These are phyloP conservation scores for Montifringilla adamsi DNA, from an alignment of 2,113 vertebrate genomes.

Conservation along the genomic window DNA sequence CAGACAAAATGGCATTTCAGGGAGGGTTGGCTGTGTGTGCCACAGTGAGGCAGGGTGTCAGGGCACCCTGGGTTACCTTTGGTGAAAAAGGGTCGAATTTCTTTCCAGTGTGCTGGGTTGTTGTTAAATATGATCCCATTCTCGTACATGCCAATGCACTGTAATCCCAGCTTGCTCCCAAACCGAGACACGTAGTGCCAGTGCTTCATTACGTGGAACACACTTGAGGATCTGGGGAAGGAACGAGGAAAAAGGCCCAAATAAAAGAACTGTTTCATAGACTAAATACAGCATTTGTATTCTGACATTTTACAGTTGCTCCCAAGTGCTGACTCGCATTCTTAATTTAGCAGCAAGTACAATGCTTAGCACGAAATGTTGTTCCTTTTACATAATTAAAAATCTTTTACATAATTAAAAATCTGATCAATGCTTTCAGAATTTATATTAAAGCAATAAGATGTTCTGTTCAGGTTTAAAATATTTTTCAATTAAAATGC, in stretches of 20 bases:
- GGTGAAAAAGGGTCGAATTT: constrained; percentile 82
- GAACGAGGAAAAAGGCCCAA: neutral
- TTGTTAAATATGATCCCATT: constrained; percentile 94
- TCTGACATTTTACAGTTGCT: neutral
- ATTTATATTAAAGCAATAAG: neutral
- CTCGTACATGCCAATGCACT: constrained; percentile 91
- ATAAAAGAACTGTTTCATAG: neutral
- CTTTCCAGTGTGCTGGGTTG: constrained; percentile 84
- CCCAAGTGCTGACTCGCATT: neutral
- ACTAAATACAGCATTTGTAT: neutral
- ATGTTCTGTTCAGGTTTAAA: neutral
- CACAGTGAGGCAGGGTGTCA: neutral
- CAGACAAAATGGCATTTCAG: neutral
- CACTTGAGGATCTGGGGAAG: constrained; percentile 81
- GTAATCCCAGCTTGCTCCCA: constrained; percentile 83
- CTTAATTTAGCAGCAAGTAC: neutral
- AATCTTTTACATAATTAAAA: neutral
- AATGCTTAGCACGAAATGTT: neutral
- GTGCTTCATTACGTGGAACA: constrained; percentile 87
- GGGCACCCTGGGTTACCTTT: constrained; percentile 76
- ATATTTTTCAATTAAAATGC: neutral
- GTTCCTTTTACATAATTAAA: neutral
- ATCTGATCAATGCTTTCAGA: neutral
- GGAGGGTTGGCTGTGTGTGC: accelerated
- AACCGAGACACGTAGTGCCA: constrained; percentile 84